phyloP scores from a whole-genome alignment of 1,140 invertebrate species.

The Episyrphus balteatus region DNA sequence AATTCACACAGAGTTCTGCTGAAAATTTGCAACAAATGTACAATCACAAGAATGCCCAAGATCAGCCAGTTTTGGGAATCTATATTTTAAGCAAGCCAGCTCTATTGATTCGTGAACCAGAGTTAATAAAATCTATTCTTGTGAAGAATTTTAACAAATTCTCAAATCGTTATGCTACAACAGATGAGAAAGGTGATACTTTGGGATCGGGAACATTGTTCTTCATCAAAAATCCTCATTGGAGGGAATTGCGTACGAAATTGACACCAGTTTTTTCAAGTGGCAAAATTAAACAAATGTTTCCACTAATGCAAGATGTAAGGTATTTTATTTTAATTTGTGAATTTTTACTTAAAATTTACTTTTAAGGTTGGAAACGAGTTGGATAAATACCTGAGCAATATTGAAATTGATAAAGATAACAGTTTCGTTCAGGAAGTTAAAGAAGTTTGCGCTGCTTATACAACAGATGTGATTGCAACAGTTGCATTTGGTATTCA shows the following conservation, averaged over 20 bases:
- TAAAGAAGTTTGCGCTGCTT: slow-evolving; percentile 22
- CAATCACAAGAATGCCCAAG: slow-evolving; percentile 9
- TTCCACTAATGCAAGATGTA: slow-evolving; percentile 12
- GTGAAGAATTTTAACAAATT: slow-evolving; percentile 35
- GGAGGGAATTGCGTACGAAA: slow-evolving; percentile 38
- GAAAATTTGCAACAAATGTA: slow-evolving; percentile 14
- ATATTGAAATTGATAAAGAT: background rate
- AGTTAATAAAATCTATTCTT: slow-evolving; percentile 37
- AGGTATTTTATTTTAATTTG: background rate
- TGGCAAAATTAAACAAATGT: slow-evolving; percentile 39
- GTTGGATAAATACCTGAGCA: background rate
- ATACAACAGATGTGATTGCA: slow-evolving; percentile 47
- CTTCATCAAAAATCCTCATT: slow-evolving; percentile 9
- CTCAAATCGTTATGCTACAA: slow-evolving; percentile 13
- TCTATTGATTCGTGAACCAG: slow-evolving; percentile 36
- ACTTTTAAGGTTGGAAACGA: background rate
- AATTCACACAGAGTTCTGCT: slow-evolving; percentile 8
- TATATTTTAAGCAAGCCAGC: slow-evolving; percentile 26
- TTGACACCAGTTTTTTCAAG: slow-evolving; percentile 40
- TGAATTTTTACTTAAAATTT: background rate
- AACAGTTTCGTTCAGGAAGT: slow-evolving; percentile 9
- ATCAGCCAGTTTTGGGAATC: slow-evolving; percentile 17
- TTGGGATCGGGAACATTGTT: background rate
- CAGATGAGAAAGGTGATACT: background rate
- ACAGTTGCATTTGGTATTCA: slow-evolving; percentile 46